Conservation (phyloP, 2,888 invertebrate genomes). For the Callyntrura guangdongensis region DNA sequence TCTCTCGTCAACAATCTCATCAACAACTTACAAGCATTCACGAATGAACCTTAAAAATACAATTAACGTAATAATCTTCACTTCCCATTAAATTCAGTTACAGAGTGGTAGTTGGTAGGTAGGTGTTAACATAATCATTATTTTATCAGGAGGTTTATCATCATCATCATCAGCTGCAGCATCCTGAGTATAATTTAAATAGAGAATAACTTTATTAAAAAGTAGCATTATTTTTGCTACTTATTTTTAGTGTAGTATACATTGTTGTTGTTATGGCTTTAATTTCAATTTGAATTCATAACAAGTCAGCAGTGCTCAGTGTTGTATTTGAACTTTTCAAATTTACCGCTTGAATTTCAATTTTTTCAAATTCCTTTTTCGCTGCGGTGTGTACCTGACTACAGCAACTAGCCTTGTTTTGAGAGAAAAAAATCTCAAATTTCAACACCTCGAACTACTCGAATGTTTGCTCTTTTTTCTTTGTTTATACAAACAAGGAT, state of each 20-base stretch:
- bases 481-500: no score
- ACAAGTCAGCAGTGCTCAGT: background rate
- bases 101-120: background rate
- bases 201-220: no score
- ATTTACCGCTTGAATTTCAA: background rate
- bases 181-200: no score
- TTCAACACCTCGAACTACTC: no score
- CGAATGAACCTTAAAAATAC: no score
- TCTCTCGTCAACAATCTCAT: slow-evolving; percentile 10
- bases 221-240: no score
- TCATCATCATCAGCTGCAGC: background rate
- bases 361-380: background rate
- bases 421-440: background rate
- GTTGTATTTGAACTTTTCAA: background rate
- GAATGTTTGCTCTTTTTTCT: no score
- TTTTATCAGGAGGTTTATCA: background rate
- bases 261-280: background rate
- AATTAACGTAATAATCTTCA: background rate
- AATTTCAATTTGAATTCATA: background rate
- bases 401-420: no score
- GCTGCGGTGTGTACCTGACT: background rate
- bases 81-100: background rate
- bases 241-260: background rate
- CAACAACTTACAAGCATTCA: slow-evolving; percentile 11
- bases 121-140: slow-evolving; percentile 12